A percentile compares a stretch with the other conserved stretches of the same genome.
Conservation (phyloP, 1,140 invertebrate genomes). For the Chironomus striatipennis region DNA sequence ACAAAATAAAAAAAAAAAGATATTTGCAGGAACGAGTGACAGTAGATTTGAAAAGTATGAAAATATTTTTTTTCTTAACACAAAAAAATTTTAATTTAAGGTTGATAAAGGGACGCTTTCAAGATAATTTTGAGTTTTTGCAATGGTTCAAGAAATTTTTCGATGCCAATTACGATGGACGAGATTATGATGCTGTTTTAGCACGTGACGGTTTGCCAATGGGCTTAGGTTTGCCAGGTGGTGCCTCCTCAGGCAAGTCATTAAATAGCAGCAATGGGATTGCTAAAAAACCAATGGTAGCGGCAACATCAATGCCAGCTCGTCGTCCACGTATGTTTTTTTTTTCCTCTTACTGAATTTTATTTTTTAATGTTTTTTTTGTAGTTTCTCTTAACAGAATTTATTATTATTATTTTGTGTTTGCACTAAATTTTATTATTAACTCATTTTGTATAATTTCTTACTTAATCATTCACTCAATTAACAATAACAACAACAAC, state of each 20-base stretch:
- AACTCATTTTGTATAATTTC: constrained; percentile 25
- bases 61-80: constrained; percentile 47
- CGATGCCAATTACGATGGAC: constrained; percentile 92
- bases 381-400: constrained; percentile 14
- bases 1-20: too few relatives aligned
- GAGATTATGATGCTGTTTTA: constrained; percentile 81
- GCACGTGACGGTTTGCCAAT: constrained; percentile 75
- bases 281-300: constrained; percentile 38
- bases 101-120: constrained; percentile 89
- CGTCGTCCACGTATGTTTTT: constrained; percentile 46
- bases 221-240: constrained; percentile 52
- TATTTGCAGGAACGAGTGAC: too few relatives aligned
- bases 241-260: constrained; percentile 45
- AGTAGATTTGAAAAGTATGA: too few relatives aligned
- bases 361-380: constrained; percentile 20
- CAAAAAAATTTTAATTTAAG: constrained; percentile 83
- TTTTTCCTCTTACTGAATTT: constrained; percentile 27
- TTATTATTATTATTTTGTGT: constrained; percentile 40
- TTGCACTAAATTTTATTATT: constrained; percentile 32
- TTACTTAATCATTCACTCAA: constrained; percentile 29
- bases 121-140: constrained; percentile 98
- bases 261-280: constrained; percentile 18
- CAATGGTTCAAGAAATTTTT: constrained; percentile 99
- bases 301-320: constrained; percentile 40
- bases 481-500: constrained; percentile 35